Percentiles rank a stretch among this genome's conserved stretches.
Evolutionary conservation across 1,140 invertebrate species (phyloP).

Genomic region (Lanistes nyassanus): DNA sequence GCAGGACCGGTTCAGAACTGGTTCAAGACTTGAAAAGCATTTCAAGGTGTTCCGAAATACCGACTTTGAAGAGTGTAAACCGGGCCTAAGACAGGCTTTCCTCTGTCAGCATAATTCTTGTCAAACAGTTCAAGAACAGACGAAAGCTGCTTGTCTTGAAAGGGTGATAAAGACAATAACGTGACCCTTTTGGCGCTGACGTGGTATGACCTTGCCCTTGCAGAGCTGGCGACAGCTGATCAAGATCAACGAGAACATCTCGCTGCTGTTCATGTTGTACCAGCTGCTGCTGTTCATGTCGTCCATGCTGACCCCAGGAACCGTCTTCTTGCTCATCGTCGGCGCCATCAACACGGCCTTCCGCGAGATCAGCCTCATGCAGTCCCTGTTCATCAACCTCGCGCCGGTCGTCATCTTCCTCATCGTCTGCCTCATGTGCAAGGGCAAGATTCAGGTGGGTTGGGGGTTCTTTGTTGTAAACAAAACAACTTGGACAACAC

Average conservation of each 20-base stretch:
- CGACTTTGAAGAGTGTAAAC: too few species aligned
- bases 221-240: slow-evolving; percentile 51
- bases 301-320: slow-evolving; percentile 74
- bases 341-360: slow-evolving; percentile 74
- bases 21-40: too few species aligned
- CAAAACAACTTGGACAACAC: too few species aligned
- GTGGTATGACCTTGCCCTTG: background rate
- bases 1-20: too few species aligned
- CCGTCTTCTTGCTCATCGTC: slow-evolving; percentile 75
- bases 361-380: slow-evolving; percentile 65
- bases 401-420: slow-evolving; percentile 70
- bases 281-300: slow-evolving; percentile 68
- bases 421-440: slow-evolving; percentile 67
- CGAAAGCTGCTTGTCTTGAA: too few species aligned
- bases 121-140: too few species aligned
- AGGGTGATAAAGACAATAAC: too few species aligned
- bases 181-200: background rate
- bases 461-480: too few species aligned
- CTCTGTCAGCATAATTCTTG: too few species aligned
- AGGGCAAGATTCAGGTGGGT: slow-evolving; percentile 69
- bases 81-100: too few species aligned
- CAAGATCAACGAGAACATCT: slow-evolving; percentile 58
- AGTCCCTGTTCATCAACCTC: slow-evolving; percentile 68
- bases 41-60: too few species aligned
- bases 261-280: slow-evolving; percentile 58